Evolutionary conservation across 2,797 vertebrate genomes (phyloP).

Genomic region (Eleutherodactylus coqui): DNA sequence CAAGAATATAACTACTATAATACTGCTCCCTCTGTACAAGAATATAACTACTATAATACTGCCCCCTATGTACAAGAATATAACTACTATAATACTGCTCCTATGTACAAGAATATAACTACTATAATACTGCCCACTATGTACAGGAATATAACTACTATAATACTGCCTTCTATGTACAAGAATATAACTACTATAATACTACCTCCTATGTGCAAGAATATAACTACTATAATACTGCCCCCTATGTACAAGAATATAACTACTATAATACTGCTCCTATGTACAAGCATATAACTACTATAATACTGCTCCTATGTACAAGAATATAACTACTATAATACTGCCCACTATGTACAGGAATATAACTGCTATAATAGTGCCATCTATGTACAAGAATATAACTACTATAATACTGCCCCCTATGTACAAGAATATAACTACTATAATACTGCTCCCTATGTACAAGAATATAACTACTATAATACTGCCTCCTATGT

Average conservation of each 20-base stretch:
- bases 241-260: background rate
- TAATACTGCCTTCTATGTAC: slow-evolving; percentile 4
- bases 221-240: background rate
- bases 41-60: slow-evolving; percentile 6
- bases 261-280: background rate
- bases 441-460: background rate
- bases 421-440: too few relatives aligned
- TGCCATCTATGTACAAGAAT: background rate
- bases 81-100: too few relatives aligned
- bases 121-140: slow-evolving; percentile 7
- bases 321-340: slow-evolving; percentile 11
- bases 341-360: background rate
- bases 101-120: background rate
- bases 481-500: background rate
- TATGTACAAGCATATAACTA: slow-evolving; percentile 9
- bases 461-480: background rate
- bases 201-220: background rate
- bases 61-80: background rate
- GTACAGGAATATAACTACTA: slow-evolving; percentile 15
- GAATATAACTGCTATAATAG: background rate
- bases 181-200: slow-evolving; percentile 10
- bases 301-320: slow-evolving; percentile 2
- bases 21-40: background rate
- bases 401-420: background rate
- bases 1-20: slow-evolving; percentile 13